A percentile compares a stretch with the other conserved stretches of the same genome.
phyloP scores from a whole-genome alignment of 2,797 vertebrate genomes.

The Atherinosoma microstoma region DNA sequence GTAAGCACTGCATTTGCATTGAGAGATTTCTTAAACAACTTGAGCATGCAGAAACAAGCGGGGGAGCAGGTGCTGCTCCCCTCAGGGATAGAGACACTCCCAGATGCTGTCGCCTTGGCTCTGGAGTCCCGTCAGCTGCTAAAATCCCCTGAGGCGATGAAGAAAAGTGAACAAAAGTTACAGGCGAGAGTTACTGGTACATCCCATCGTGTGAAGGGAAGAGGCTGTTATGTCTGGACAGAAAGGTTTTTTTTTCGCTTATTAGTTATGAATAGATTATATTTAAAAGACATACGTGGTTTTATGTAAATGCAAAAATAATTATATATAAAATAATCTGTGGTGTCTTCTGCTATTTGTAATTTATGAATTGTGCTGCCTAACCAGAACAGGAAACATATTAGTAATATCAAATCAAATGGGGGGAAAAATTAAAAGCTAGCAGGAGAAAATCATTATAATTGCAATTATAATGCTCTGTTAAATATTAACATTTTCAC shows the following conservation, averaged over 20 bases:
- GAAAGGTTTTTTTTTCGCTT: slow-evolving; percentile 21
- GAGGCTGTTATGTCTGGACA: slow-evolving; percentile 20
- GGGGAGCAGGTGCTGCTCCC: slow-evolving; percentile 42
- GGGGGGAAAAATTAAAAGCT: slow-evolving; percentile 8
- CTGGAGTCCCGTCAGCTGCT: slow-evolving; percentile 73
- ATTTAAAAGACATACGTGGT: neutral
- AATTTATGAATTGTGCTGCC: slow-evolving; percentile 6
- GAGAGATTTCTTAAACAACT: slow-evolving; percentile 73
- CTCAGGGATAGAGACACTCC: slow-evolving; percentile 70
- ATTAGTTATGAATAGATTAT: slow-evolving; percentile 24
- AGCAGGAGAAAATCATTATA: slow-evolving; percentile 53
- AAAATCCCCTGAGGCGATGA: slow-evolving; percentile 60
- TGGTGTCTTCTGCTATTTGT: neutral
- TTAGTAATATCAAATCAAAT: slow-evolving; percentile 34
- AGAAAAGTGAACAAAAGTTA: slow-evolving; percentile 60
- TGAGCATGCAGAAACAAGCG: slow-evolving; percentile 59
- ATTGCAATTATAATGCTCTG: slow-evolving; percentile 62
- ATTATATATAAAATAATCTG: neutral
- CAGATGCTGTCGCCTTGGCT: slow-evolving; percentile 66
- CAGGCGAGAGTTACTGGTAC: slow-evolving; percentile 50
- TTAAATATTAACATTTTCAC: slow-evolving; percentile 59
- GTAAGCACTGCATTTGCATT: slow-evolving; percentile 79
- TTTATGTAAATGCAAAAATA: neutral
- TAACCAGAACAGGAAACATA: neutral
- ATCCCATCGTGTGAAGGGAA: slow-evolving; percentile 26